Conservation (phyloP, 2,888 invertebrate species). For the Acheta domesticus region DNA sequence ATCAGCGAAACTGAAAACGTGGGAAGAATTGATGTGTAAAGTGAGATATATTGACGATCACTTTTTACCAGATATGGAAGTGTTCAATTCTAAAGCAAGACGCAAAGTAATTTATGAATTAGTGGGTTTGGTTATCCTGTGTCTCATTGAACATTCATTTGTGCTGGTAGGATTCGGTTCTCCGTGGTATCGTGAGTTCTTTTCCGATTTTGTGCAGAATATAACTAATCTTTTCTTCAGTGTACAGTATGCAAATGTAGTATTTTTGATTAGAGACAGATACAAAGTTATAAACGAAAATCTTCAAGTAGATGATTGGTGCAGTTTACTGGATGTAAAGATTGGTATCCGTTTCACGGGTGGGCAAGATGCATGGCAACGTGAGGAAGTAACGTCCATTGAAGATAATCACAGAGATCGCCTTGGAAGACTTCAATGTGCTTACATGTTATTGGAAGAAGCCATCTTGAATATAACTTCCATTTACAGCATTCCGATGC, state of each 20-base stretch:
- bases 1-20: neutral
- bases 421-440: neutral
- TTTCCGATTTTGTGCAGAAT: neutral
- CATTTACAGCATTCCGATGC: neutral
- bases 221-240: neutral
- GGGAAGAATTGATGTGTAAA: neutral
- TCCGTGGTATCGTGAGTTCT: neutral
- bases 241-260: neutral
- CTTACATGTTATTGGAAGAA: neutral
- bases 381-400: neutral
- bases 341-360: neutral
- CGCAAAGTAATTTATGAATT: neutral
- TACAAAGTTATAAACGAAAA: neutral
- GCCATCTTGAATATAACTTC: neutral
- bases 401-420: neutral
- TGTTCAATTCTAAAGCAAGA: neutral
- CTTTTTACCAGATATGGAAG: neutral
- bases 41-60: neutral
- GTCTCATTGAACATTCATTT: neutral
- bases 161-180: neutral
- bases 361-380: neutral
- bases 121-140: neutral
- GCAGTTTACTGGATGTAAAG: neutral
- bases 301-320: neutral
- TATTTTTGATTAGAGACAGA: neutral